phyloP scores from a whole-genome alignment of 2,888 invertebrate species.

The Rhyacophila evoluta region DNA sequence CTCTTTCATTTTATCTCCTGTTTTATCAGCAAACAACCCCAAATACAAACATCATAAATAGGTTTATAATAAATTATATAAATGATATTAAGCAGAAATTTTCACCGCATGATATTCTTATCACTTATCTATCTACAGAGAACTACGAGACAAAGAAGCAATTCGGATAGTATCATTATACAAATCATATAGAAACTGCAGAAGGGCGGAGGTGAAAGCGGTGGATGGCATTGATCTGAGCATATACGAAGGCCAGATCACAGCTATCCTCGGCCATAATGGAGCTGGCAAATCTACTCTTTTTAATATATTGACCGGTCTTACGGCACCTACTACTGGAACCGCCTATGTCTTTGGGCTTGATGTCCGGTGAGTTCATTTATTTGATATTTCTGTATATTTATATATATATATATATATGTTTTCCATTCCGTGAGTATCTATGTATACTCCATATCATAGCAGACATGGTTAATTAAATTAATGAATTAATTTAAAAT shows the following conservation, averaged over 20 bases:
- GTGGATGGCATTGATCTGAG: slow-evolving; percentile 83
- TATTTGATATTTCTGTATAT: no score
- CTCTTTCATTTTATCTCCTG: no score
- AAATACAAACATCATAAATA: no score
- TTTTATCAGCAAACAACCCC: no score
- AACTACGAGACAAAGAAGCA: slow-evolving; percentile 80
- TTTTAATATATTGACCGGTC: slow-evolving; percentile 86
- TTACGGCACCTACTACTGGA: slow-evolving; percentile 80
- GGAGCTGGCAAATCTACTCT: slow-evolving; percentile 90
- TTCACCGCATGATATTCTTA: no score
- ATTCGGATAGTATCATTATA: slow-evolving; percentile 80
- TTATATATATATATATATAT: no score
- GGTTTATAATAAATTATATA: no score
- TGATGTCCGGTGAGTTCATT: slow-evolving; percentile 72
- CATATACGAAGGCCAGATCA: slow-evolving; percentile 88
- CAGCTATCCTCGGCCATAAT: slow-evolving; percentile 87
- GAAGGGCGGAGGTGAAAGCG: slow-evolving; percentile 77
- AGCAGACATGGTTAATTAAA: no score
- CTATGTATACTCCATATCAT: no score
- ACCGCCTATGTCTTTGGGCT: slow-evolving; percentile 82
- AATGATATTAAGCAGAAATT: no score
- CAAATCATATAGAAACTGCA: slow-evolving; percentile 79
- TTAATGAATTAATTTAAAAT: no score
- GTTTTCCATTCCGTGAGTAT: no score
- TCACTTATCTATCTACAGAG: slow-evolving; percentile 61